Conservation (phyloP, 1,140 invertebrate genomes). For the Scaptomyza pallida region DNA sequence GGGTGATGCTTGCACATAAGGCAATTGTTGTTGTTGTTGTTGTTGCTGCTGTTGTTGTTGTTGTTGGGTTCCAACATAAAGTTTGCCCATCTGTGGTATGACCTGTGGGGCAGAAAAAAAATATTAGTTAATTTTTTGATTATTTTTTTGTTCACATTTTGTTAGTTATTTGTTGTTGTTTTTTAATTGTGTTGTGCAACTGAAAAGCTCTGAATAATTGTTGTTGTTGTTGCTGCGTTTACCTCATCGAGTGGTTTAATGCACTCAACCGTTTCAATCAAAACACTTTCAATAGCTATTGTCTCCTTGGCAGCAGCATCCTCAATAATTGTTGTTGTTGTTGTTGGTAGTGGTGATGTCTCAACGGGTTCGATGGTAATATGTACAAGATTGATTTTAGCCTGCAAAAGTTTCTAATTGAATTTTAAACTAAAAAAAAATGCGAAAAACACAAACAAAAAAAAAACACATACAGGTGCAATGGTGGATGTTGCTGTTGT, state of each 20-base stretch:
- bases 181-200: slow-evolving; percentile 15
- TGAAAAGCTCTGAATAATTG: slow-evolving; percentile 54
- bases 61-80: slow-evolving; percentile 64
- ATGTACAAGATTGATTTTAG: slow-evolving; percentile 82
- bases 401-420: slow-evolving; percentile 66
- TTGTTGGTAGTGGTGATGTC: slow-evolving; percentile 18
- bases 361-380: slow-evolving; percentile 79
- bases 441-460: not conserved
- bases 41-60: no score
- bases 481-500: slow-evolving; percentile 11
- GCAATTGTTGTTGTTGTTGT: slow-evolving; percentile 52
- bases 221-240: not conserved
- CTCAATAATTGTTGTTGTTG: slow-evolving; percentile 41
- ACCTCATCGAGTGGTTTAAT: slow-evolving; percentile 38
- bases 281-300: slow-evolving; percentile 63
- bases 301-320: slow-evolving; percentile 43
- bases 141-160: not conserved
- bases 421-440: slow-evolving; percentile 1
- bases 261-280: slow-evolving; percentile 56
- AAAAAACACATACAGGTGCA: slow-evolving; percentile 59
- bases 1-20: slow-evolving; percentile 71
- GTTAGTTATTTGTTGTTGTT: slow-evolving; percentile 6
- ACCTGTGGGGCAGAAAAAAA: slow-evolving; percentile 47
- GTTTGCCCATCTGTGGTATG: slow-evolving; percentile 77
- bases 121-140: not conserved